Evolutionary conservation across 1,140 invertebrate species (phyloP).

Genomic region (Ridgeia piscesae): DNA sequence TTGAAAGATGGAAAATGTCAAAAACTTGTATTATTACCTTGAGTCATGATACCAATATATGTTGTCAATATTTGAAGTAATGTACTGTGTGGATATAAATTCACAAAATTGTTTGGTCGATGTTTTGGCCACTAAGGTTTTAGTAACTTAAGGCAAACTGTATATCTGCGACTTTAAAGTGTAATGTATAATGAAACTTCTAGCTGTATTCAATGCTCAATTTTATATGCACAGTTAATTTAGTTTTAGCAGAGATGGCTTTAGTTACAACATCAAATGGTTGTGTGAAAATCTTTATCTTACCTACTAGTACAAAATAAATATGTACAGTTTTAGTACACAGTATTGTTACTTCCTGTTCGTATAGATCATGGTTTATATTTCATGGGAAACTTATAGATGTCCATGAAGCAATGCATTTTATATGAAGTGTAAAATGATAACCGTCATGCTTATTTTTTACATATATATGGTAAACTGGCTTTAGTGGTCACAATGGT

Average conservation of each 20-base stretch:
- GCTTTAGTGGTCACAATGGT: no score
- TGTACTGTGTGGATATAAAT: background rate
- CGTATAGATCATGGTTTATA: background rate
- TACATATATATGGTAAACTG: no score
- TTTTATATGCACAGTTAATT: background rate
- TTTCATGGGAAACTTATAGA: background rate
- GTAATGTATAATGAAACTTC: background rate
- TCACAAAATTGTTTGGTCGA: background rate
- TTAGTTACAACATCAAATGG: background rate
- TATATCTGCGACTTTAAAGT: background rate
- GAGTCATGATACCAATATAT: background rate
- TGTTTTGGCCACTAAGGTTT: background rate
- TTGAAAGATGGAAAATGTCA: no score
- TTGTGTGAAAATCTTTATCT: background rate
- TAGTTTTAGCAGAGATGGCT: background rate
- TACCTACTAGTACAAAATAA: background rate
- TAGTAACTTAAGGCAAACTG: background rate
- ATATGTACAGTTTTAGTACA: conserved; percentile 1
- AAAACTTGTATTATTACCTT: background rate
- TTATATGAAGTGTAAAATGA: background rate
- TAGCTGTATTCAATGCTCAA: background rate
- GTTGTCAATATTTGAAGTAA: background rate
- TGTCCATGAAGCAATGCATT: background rate
- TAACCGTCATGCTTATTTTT: background rate
- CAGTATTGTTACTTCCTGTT: background rate